phyloP scores from a whole-genome alignment of 2,113 vertebrate species.

The Heptranchias perlo region DNA sequence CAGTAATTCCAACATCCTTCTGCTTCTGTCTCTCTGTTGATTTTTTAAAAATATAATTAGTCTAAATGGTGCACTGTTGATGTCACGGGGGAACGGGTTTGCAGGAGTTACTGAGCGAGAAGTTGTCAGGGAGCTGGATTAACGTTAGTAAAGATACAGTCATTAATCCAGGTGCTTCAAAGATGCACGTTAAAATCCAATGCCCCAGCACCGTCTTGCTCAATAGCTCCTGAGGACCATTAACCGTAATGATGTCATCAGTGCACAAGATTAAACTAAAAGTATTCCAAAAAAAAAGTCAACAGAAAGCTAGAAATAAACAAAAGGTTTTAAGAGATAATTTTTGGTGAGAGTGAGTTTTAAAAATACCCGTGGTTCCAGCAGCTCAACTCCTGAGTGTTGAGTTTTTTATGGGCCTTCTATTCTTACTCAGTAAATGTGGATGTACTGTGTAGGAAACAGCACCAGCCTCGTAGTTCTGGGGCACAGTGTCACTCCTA shows the following conservation, averaged over 20 bases:
- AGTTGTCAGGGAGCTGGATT: background rate
- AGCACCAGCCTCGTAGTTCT: background rate
- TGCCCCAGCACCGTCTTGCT: background rate
- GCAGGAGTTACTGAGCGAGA: constrained; percentile 2
- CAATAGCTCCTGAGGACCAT: background rate
- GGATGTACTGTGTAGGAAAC: background rate
- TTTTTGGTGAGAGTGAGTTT: background rate
- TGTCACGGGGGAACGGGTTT: background rate
- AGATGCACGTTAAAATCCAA: background rate
- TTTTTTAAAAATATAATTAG: background rate
- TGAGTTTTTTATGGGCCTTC: background rate
- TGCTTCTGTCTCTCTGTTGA: background rate
- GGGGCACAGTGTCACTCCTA: background rate
- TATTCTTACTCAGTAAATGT: background rate
- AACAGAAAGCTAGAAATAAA: background rate
- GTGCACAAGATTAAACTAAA: background rate
- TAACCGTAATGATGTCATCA: background rate
- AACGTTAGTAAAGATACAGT: background rate
- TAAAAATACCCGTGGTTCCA: background rate
- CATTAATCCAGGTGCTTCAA: background rate
- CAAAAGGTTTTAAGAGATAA: background rate
- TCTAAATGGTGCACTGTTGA: background rate
- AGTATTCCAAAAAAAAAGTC: background rate
- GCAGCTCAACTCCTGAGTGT: background rate
- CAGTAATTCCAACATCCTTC: background rate